These are phyloP conservation scores for Holotrichia oblita DNA, from an alignment of 1,140 invertebrate genomes.

Conservation along the genomic window DNA sequence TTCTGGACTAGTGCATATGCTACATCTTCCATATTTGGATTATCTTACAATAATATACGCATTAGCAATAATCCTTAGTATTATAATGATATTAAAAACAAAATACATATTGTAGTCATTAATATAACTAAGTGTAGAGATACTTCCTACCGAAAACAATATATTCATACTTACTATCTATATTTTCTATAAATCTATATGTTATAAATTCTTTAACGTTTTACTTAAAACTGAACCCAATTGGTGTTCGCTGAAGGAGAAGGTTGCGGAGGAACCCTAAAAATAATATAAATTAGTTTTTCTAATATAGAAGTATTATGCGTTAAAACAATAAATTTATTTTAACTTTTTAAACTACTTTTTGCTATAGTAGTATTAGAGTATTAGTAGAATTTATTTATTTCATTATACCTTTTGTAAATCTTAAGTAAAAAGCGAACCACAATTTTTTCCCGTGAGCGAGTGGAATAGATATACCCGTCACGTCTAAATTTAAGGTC, in stretches of 20 bases:
- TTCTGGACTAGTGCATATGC: too few relatives aligned
- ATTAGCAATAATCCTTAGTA: too few relatives aligned
- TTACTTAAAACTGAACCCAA: constrained; percentile 77
- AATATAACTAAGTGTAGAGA: background rate
- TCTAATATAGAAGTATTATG: background rate
- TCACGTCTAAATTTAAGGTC: too few relatives aligned
- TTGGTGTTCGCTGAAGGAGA: constrained; percentile 65
- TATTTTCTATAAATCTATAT: constrained; percentile 37
- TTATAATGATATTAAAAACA: constrained; percentile 12
- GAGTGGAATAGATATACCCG: too few relatives aligned
- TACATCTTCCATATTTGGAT: too few relatives aligned
- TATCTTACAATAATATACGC: too few relatives aligned
- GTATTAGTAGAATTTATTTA: background rate
- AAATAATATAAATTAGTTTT: constrained; percentile 44
- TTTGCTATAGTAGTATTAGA: constrained; percentile 34
- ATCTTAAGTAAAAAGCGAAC: background rate
- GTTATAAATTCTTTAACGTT: background rate
- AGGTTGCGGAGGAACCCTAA: constrained; percentile 61
- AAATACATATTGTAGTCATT: constrained; percentile 1
- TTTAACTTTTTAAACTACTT: background rate
- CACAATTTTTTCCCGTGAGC: too few relatives aligned
- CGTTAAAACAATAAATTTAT: background rate
- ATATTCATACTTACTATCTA: background rate
- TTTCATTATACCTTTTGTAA: background rate
- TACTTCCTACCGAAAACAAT: background rate